Evolutionary conservation across 2,888 invertebrate species (phyloP), one percentile per base, ranked within the genome.

Genomic region (Drosophila subsilvestris): DNA sequence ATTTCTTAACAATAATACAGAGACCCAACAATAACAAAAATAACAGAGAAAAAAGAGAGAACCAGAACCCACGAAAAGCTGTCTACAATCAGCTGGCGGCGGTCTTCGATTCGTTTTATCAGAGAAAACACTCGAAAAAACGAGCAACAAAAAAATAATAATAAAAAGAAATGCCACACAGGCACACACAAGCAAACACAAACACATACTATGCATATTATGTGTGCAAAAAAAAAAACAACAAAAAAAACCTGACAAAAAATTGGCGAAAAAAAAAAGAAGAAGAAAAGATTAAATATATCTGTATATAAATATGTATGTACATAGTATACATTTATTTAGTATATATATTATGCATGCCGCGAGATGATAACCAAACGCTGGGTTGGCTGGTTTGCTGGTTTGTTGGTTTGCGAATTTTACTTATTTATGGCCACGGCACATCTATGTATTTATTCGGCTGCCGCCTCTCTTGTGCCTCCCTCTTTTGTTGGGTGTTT

Each of bases 351-450:
- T 72, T 80, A 71, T 75, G 58, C 75, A 69, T 75, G 70, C 75
- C 61, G 53, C 65, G 62, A 62, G 58, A 72, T 82, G 87, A 82
- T 87, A 87, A 87, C 86, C 74, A 58, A 37, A 67, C 74, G 43
- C 59, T 59, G 61, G 25, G 44, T n/a, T 27, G 45, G 53, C 65
- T 53, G 63, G 73, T n/a, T 27, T 51, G 53, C 65, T 53, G 63
- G 73, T 63, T 63, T 32, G 37, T 12, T 37, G 37, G 74, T 57
- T 68, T 42, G 66, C 58, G 43, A 66, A 57, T 68, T 66, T 57
- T 69, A 59, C 57, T 87, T 74, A 82, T 81, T 82, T 82, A 82
- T 76, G 69, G 58, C 58, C 70, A 20, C 57, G 45, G 37, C 37
- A 37, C 68, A 74, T 74, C 53, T 75, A 74, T 74, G 50, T 75